phyloP scores from a whole-genome alignment of 2,888 invertebrate genomes.

The Caradrina kadenii region DNA sequence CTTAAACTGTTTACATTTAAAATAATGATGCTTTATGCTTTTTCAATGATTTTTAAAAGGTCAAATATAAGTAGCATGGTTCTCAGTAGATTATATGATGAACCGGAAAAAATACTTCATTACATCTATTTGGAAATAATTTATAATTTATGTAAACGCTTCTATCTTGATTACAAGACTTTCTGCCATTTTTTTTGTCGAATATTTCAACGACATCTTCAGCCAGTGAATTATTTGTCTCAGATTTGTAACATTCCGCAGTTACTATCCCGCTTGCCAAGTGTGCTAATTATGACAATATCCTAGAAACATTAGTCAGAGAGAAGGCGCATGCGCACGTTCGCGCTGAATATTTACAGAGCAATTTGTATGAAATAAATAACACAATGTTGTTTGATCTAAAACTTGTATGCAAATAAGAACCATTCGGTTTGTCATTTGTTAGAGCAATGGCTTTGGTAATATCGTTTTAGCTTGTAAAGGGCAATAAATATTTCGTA shows the following conservation, averaged over 20 bases:
- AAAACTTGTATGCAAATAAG: constrained; percentile 53
- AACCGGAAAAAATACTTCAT: neutral
- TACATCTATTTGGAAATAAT: neutral
- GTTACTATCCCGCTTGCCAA: constrained; percentile 44
- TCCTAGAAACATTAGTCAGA: constrained; percentile 52
- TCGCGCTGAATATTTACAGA: constrained; percentile 39
- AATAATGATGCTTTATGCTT: constrained; percentile 19
- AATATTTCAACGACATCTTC: constrained; percentile 18
- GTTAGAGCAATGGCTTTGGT: constrained; percentile 12
- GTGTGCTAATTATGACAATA: constrained; percentile 56
- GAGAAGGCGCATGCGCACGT: constrained; percentile 21
- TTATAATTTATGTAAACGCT: neutral
- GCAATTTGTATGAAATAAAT: constrained; percentile 47
- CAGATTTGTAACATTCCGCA: constrained; percentile 34
- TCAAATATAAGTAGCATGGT: constrained; percentile 27
- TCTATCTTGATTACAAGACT: neutral
- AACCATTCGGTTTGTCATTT: constrained; percentile 39
- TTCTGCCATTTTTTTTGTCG: constrained; percentile 12
- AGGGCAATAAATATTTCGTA: constrained; percentile 48
- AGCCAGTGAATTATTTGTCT: constrained; percentile 36
- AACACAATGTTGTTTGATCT: constrained; percentile 45
- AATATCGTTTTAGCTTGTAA: constrained; percentile 24
- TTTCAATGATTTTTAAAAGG: constrained; percentile 18
- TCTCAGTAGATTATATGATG: neutral
- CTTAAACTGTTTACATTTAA: constrained; percentile 24